A percentile compares a stretch with the other conserved stretches of the same genome.
These are phyloP conservation scores for Subanguina moxae DNA, from an alignment of 1,140 invertebrate genomes.

Conservation along the genomic window DNA sequence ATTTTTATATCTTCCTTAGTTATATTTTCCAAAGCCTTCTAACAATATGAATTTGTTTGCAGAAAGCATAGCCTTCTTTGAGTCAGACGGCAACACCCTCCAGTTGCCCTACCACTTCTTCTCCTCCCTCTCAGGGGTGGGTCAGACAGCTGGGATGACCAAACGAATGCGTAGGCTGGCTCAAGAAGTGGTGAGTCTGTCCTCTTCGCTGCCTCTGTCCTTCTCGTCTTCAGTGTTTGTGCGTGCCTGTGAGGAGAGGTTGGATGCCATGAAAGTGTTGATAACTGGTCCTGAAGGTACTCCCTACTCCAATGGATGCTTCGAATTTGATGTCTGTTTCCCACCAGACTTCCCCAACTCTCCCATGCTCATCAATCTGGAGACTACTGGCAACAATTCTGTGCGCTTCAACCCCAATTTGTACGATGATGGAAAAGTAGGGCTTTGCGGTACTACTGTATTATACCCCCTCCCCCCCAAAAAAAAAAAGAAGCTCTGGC, in stretches of 20 bases:
- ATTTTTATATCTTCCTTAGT: too few species aligned
- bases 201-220: slow-evolving; percentile 82
- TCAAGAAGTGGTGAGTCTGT: slow-evolving; percentile 86
- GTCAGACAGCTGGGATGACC: slow-evolving; percentile 79
- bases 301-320: slow-evolving; percentile 63
- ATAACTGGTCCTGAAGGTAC: slow-evolving; percentile 70
- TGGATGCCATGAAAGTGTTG: slow-evolving; percentile 89
- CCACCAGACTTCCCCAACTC: slow-evolving; percentile 62
- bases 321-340: slow-evolving; percentile 65
- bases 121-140: slow-evolving; percentile 64
- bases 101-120: slow-evolving; percentile 83
- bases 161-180: slow-evolving; percentile 81
- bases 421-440: slow-evolving; percentile 63
- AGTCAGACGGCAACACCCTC: slow-evolving; percentile 10
- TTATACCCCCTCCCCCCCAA: too few species aligned
- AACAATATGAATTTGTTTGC: too few species aligned
- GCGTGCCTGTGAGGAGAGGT: slow-evolving; percentile 81
- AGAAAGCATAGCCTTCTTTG: background rate
- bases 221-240: slow-evolving; percentile 91
- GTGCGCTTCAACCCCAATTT: slow-evolving; percentile 95
- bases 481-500: too few species aligned
- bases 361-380: slow-evolving; percentile 76
- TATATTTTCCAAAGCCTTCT: too few species aligned
- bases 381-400: slow-evolving; percentile 85
- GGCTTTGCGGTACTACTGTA: slow-evolving; percentile 78